Evolutionary conservation across 2,888 invertebrate genomes (phyloP).

Genomic region (Achlya flavicornis): DNA sequence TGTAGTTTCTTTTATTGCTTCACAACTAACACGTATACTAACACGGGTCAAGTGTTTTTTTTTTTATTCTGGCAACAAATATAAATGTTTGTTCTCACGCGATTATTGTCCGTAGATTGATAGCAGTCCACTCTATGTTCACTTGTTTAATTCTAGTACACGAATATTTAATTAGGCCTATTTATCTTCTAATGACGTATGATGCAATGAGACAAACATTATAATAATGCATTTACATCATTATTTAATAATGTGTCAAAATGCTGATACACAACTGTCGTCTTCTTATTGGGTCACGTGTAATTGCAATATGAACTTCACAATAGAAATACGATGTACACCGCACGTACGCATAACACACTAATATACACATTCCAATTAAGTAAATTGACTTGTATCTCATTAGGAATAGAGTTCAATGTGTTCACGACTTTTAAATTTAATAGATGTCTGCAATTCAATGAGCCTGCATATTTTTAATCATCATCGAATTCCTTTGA

Average conservation of each 20-base stretch:
- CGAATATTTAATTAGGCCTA: constrained; percentile 7
- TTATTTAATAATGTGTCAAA: constrained; percentile 61
- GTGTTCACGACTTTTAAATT: constrained; percentile 10
- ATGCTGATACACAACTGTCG: constrained; percentile 60
- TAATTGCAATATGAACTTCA: constrained; percentile 61
- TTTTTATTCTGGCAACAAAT: constrained; percentile 65
- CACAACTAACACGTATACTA: constrained; percentile 73
- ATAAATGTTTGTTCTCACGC: constrained; percentile 79
- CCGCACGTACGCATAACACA: constrained; percentile 29
- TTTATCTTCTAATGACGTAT: not conserved
- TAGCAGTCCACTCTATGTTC: constrained; percentile 55
- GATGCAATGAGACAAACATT: constrained; percentile 42
- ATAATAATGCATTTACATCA: constrained; percentile 48
- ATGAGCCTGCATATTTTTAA: constrained; percentile 50
- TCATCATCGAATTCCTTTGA: constrained; percentile 43
- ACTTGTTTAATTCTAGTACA: constrained; percentile 51
- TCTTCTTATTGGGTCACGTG: constrained; percentile 65
- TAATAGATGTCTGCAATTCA: constrained; percentile 41
- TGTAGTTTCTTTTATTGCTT: constrained; percentile 79
- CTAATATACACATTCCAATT: not conserved
- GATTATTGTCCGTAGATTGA: constrained; percentile 71
- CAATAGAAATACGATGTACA: constrained; percentile 35
- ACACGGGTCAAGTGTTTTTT: constrained; percentile 69
- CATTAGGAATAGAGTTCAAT: constrained; percentile 9
- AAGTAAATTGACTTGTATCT: not conserved